These are phyloP conservation scores for Mylabris sibirica DNA, from an alignment of 2,888 invertebrate species.

Conservation along the genomic window DNA sequence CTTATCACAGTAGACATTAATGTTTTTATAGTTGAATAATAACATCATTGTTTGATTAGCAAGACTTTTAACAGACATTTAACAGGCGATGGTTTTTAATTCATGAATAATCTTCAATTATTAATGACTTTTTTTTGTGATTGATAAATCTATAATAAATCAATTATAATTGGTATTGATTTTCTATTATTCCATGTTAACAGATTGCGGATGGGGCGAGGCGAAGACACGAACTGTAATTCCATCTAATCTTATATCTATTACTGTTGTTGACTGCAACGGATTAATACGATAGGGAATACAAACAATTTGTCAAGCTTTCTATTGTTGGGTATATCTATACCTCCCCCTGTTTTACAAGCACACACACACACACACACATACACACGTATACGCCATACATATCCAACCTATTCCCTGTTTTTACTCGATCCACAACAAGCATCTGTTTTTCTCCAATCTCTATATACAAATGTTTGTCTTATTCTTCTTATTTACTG, in stretches of 20 bases:
- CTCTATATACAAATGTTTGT: background rate
- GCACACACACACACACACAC: background rate
- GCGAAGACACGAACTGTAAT: slow-evolving; percentile 44
- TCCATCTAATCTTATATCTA: slow-evolving; percentile 58
- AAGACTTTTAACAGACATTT: slow-evolving; percentile 6
- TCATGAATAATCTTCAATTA: background rate
- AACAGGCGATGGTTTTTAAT: background rate
- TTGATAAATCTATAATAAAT: slow-evolving; percentile 52
- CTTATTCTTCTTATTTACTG: background rate
- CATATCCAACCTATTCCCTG: background rate
- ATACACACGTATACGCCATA: background rate
- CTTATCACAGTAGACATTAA: background rate
- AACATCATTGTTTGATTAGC: slow-evolving; percentile 11
- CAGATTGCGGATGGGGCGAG: slow-evolving; percentile 37
- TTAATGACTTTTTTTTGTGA: background rate
- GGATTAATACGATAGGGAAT: slow-evolving; percentile 60
- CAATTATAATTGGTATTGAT: slow-evolving; percentile 56
- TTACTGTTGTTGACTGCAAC: slow-evolving; percentile 58
- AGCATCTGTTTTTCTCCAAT: background rate
- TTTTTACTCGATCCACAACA: background rate
- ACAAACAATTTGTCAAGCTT: slow-evolving; percentile 60
- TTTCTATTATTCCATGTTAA: slow-evolving; percentile 52
- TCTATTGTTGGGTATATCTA: slow-evolving; percentile 46
- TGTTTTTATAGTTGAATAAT: background rate
- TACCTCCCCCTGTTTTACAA: slow-evolving; percentile 40